Evolutionary conservation across 2,113 vertebrate species (phyloP).

Genomic region (Struthio camelus): DNA sequence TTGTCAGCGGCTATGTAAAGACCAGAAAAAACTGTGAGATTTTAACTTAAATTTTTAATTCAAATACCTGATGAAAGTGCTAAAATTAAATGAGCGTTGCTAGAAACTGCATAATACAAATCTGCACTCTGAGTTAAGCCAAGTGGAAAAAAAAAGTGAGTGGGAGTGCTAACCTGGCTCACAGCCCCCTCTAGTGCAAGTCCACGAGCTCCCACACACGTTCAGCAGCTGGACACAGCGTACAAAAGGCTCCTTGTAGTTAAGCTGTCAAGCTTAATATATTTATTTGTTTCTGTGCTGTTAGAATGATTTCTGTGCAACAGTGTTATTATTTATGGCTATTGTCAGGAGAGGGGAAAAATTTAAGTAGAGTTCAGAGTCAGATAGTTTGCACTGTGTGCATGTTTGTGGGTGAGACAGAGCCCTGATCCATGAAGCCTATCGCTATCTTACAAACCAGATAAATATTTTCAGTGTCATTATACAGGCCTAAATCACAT

Average conservation of each 20-base stretch:
- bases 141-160: not conserved
- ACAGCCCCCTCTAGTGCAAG: constrained; percentile 55
- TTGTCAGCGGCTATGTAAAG: accelerated
- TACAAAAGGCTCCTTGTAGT: not conserved
- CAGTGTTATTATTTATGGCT: not conserved
- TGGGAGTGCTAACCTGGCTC: not conserved
- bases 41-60: not conserved
- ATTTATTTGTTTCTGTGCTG: constrained; percentile 34
- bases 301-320: constrained; percentile 5
- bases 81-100: not conserved
- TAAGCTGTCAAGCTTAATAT: constrained; percentile 50
- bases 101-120: not conserved
- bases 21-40: not conserved
- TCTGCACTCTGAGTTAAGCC: not conserved
- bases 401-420: not conserved
- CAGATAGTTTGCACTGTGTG: accelerated
- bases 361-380: not conserved
- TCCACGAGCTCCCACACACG: not conserved
- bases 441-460: not conserved
- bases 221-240: not conserved
- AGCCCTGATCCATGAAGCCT: not conserved
- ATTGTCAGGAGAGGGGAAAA: constrained; percentile 23
- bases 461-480: not conserved
- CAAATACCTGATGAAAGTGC: accelerated
- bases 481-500: not conserved